Evolutionary conservation across 2,888 invertebrate species (phyloP), one percentile per base, ranked within the genome.

Genomic region (Cataglyphis cursor): DNA sequence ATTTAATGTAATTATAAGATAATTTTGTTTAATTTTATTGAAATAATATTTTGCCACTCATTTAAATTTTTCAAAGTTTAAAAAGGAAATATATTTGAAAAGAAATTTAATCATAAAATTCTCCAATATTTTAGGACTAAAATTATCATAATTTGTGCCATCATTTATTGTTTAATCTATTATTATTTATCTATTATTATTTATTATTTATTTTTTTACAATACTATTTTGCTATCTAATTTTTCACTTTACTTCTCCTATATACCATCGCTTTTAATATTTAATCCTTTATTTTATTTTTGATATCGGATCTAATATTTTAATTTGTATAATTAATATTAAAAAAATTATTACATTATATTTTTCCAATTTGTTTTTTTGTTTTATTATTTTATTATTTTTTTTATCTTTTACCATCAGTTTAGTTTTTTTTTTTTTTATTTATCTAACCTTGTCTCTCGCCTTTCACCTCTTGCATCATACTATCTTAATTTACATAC

Each of bases 351-450:
- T 10, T 54, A 0, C 15, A 35, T 9, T 15, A 51, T 54, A 35
- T 57, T 72, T 38, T 59, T 72, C 8, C 6, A 68, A 57, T n/a
- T n/a, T 61, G 28, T 24, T 5, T 59, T 38, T 61, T 61, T 41
- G 28, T 41, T 1, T 73, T 8, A 73, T 21, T 15, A 51, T 21
- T 28, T 44, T 48, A n/a, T n/a, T n/a, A n/a, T n/a, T 51, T 51
- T 51, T 51, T 54, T 51, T 51, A 9, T 15, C 28, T 51, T 28
- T 9, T 35, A 28, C 24, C 0, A 18, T 61, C n/a, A 51, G 2
- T 51, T 15, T 9, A 62, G 31, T 21, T 21, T 10, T 31, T 1
- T 61, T 31, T 1, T 61, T 12, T 28, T n/a, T 41, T n/a, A 31
- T 15, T 44, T 15, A 0, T 41, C 21, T 64, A 62, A 74, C 41